These are phyloP conservation scores for Chunga burmeisteri DNA, from an alignment of 2,113 vertebrate genomes.

Conservation along the genomic window DNA sequence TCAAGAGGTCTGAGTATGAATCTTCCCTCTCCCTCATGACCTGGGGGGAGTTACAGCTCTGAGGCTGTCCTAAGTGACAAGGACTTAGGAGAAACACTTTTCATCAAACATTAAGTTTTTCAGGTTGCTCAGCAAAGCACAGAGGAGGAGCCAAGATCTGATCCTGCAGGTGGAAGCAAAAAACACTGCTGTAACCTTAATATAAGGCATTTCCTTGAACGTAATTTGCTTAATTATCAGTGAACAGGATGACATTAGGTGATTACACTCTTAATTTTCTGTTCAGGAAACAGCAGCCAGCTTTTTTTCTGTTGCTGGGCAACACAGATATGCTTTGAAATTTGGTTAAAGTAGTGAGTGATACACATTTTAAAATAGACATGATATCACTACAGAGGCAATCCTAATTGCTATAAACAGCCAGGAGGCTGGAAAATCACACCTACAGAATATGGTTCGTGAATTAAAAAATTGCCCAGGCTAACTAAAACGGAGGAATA, in stretches of 20 bases:
- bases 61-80: neutral
- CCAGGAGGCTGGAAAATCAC: constrained; percentile 7
- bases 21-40: neutral
- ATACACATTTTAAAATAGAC: constrained; percentile 21
- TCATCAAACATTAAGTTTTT: neutral
- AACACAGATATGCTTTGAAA: constrained; percentile 37
- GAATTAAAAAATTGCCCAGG: neutral
- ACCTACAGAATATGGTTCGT: neutral
- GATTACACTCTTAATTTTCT: constrained; percentile 44
- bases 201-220: constrained; percentile 14
- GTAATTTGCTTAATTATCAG: constrained; percentile 21
- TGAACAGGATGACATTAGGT: constrained; percentile 9
- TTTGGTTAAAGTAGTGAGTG: neutral
- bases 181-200: neutral
- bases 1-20: neutral
- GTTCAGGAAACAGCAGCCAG: constrained; percentile 4
- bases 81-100: neutral
- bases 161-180: neutral
- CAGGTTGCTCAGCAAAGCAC: neutral
- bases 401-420: neutral
- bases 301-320: constrained; percentile 42
- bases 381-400: constrained; percentile 11
- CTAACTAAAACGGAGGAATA: neutral
- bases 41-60: neutral
- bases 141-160: neutral